Percentiles rank a stretch among this genome's conserved stretches.
These are phyloP conservation scores for Datnioides undecimradiatus DNA, from an alignment of 2,113 vertebrate genomes.

Conservation along the genomic window DNA sequence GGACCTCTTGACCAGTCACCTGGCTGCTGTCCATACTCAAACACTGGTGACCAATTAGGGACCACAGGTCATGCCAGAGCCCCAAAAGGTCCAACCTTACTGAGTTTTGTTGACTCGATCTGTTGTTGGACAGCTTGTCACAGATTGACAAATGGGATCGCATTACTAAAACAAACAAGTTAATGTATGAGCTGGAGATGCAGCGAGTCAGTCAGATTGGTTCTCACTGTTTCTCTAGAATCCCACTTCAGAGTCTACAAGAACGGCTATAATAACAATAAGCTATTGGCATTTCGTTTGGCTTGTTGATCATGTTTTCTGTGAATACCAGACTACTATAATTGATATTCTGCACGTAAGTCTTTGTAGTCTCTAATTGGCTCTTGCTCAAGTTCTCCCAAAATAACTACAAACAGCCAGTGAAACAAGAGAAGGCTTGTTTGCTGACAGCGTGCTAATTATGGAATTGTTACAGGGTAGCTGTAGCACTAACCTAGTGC, in stretches of 20 bases:
- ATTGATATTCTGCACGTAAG: slow-evolving; percentile 50
- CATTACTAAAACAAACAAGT: slow-evolving; percentile 72
- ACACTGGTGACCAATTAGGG: slow-evolving; percentile 65
- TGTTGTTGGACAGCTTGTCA: slow-evolving; percentile 65
- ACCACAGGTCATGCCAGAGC: slow-evolving; percentile 27
- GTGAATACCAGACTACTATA: slow-evolving; percentile 49
- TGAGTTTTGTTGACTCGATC: slow-evolving; percentile 57
- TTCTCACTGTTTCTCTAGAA: slow-evolving; percentile 14
- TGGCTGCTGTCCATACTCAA: slow-evolving; percentile 59
- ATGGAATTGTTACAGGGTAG: slow-evolving; percentile 49
- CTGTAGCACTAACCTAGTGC: slow-evolving; percentile 15
- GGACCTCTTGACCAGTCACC: slow-evolving; percentile 67
- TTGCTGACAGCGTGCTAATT: slow-evolving; percentile 62
- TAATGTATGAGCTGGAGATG: slow-evolving; percentile 54
- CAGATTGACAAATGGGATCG: slow-evolving; percentile 68
- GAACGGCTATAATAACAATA: slow-evolving; percentile 16
- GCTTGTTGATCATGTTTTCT: slow-evolving; percentile 39
- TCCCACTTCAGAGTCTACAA: not conserved
- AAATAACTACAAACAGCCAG: slow-evolving; percentile 68
- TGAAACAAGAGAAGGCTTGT: slow-evolving; percentile 64
- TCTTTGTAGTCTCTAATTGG: slow-evolving; percentile 57
- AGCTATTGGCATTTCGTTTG: slow-evolving; percentile 3
- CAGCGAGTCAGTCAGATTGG: slow-evolving; percentile 25
- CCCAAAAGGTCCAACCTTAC: slow-evolving; percentile 47
- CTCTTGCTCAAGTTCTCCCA: slow-evolving; percentile 39